Base-by-base conservation (phyloP, 2,888 invertebrate species). In the Nomada fucata region DNA sequence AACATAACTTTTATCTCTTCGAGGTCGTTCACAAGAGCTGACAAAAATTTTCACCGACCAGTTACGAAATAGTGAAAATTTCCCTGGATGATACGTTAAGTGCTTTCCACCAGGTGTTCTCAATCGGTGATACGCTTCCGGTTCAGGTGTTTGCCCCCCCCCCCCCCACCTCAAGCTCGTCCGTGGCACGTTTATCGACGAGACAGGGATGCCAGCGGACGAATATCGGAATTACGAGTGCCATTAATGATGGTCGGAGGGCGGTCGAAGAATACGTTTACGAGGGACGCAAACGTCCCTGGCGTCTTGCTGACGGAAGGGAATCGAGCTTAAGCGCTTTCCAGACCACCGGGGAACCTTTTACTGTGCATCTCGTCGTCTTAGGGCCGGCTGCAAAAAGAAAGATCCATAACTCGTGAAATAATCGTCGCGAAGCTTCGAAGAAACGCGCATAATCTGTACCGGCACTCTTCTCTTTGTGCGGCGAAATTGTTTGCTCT, bases 211-310 rank as follows among this genome's bases (percentile, higher is more conserved):
- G 67, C 44, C 29, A 26, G 15, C 50, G 50, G 42, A 23, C 55
- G 78, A 78, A 64, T 70, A 79, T 79, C 69, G 69, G 69, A 79
- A 79, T 79, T 79, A 79, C 79, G 79, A 79, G 79, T 69, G 64
- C 63, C 63, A 79, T 79, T 79, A 79, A 63, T 50, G 61, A 55
- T 61, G 61, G 63, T 75, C n/a, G 52, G 15, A 26, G 60, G 60
- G 76, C 67, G 44, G 26, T 10, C 36, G 57, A 59, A 59, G 79
- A 79, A 79, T 79, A 79, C 59, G 79, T 79, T 79, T 79, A 79
- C 79, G 77, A 61, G 61, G 75, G 57, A 59, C 68, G 79, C 23
- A 57, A 60, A 47, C 77, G 74, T 73, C 57, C 23, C 42, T 7
- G 53, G 11, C 55, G 64, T 59, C 60, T 23, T 79, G 79, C 79